phyloP scores from a whole-genome alignment of 2,797 vertebrate genomes.

The Schizothorax lantsangensis region DNA sequence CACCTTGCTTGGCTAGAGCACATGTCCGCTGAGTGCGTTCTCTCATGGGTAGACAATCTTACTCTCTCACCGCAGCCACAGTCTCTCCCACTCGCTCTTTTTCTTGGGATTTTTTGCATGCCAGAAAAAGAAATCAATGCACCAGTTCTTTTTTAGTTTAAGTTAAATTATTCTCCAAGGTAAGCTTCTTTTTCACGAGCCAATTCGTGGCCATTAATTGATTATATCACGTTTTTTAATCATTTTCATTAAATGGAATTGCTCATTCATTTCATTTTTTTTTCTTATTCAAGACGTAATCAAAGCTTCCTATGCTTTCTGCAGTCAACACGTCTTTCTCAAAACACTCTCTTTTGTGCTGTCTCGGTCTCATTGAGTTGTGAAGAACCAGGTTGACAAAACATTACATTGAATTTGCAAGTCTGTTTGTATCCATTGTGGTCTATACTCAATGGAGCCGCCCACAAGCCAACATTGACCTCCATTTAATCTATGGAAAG shows the following conservation, averaged over 20 bases:
- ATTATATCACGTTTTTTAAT: slow-evolving; percentile 36
- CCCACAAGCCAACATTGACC: slow-evolving; percentile 40
- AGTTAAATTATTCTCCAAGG: slow-evolving; percentile 45
- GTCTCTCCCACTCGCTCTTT: slow-evolving; percentile 30
- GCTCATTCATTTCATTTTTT: background rate
- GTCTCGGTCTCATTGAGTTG: slow-evolving; percentile 4
- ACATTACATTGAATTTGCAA: slow-evolving; percentile 3
- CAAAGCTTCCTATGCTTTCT: background rate
- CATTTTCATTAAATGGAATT: slow-evolving; percentile 39
- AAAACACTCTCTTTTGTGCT: slow-evolving; percentile 6
- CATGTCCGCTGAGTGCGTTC: slow-evolving; percentile 50
- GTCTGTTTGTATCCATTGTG: slow-evolving; percentile 18
- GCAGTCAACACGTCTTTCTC: background rate
- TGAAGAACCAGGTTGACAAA: slow-evolving; percentile 28
- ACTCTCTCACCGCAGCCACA: slow-evolving; percentile 32
- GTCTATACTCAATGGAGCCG: slow-evolving; percentile 13
- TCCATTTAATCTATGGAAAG: slow-evolving; percentile 21
- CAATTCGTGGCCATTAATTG: slow-evolving; percentile 26
- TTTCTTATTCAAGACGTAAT: slow-evolving; percentile 10
- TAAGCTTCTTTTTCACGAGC: slow-evolving; percentile 25
- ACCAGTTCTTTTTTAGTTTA: slow-evolving; percentile 26
- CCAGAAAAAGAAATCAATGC: slow-evolving; percentile 13
- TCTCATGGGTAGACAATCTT: slow-evolving; percentile 66
- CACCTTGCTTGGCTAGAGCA: slow-evolving; percentile 66
- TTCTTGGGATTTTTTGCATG: slow-evolving; percentile 35